Percentiles rank a stretch among this genome's conserved stretches.
phyloP scores from a whole-genome alignment of 2,888 invertebrate genomes.

The Monoplex corrugatus region DNA sequence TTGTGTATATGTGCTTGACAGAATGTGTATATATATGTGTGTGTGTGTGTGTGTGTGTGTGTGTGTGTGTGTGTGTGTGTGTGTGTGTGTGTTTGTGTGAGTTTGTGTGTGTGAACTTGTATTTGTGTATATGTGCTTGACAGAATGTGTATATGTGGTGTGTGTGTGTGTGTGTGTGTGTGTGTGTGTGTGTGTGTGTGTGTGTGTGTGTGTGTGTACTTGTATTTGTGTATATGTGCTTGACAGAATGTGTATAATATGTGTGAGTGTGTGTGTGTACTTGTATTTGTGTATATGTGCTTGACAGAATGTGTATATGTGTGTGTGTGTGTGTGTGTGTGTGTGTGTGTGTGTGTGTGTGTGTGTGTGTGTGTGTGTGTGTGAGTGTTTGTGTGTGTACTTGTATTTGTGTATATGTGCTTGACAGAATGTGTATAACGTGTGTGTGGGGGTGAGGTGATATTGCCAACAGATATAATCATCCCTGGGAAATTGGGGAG shows the following conservation, averaged over 20 bases:
- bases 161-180: slow-evolving; percentile 13
- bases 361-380: slow-evolving; percentile 11
- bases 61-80: background rate
- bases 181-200: background rate
- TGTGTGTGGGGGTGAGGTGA: too few relatives aligned
- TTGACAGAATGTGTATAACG: background rate
- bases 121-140: too few relatives aligned
- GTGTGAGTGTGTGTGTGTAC: background rate
- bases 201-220: too few relatives aligned
- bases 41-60: slow-evolving; percentile 5
- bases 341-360: too few relatives aligned
- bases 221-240: too few relatives aligned
- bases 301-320: background rate
- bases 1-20: too few relatives aligned
- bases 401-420: background rate
- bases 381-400: background rate
- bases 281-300: background rate
- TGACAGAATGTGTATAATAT: too few relatives aligned
- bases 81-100: too few relatives aligned
- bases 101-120: too few relatives aligned
- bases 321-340: background rate
- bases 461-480: too few relatives aligned
- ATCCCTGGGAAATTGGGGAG: too few relatives aligned
- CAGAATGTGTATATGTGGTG: background rate
- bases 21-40: background rate